phyloP scores from a whole-genome alignment of 2,797 vertebrate species.

The Carduelis carduelis region DNA sequence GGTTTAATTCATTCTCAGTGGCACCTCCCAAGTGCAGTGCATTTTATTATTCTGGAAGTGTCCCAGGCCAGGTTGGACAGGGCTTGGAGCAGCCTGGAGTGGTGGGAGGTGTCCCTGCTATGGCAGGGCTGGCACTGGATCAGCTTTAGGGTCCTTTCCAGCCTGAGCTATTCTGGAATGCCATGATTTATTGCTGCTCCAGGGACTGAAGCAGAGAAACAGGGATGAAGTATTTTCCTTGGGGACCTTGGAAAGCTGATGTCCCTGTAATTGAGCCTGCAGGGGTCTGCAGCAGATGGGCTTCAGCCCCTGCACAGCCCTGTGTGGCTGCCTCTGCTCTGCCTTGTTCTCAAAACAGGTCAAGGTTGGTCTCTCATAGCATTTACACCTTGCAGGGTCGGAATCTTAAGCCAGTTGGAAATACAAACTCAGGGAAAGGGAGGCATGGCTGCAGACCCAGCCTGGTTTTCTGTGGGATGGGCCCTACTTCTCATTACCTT shows the following conservation, averaged over 20 bases:
- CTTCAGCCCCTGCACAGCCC: not conserved
- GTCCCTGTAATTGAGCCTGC: not conserved
- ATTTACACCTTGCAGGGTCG: not conserved
- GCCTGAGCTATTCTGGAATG: not conserved
- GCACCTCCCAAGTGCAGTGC: not conserved
- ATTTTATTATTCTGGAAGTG: not conserved
- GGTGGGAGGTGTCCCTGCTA: not conserved
- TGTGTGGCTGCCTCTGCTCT: not conserved
- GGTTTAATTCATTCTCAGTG: not conserved
- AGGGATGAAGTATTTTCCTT: not conserved
- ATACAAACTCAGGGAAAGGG: not conserved
- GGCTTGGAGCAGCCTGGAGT: not conserved
- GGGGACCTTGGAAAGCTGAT: not conserved
- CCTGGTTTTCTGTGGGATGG: not conserved
- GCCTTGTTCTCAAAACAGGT: not conserved
- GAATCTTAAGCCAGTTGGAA: not conserved
- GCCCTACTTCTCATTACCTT: accelerated
- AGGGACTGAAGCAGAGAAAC: accelerated
- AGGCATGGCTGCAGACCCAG: not conserved
- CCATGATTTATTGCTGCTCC: not conserved
- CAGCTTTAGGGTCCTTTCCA: not conserved
- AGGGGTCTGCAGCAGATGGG: not conserved
- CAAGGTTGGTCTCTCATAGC: accelerated
- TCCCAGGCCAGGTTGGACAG: not conserved
- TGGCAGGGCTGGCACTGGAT: not conserved